phyloP scores from a whole-genome alignment of 2,797 vertebrate species.

The Mormyrus proboscirostris region DNA sequence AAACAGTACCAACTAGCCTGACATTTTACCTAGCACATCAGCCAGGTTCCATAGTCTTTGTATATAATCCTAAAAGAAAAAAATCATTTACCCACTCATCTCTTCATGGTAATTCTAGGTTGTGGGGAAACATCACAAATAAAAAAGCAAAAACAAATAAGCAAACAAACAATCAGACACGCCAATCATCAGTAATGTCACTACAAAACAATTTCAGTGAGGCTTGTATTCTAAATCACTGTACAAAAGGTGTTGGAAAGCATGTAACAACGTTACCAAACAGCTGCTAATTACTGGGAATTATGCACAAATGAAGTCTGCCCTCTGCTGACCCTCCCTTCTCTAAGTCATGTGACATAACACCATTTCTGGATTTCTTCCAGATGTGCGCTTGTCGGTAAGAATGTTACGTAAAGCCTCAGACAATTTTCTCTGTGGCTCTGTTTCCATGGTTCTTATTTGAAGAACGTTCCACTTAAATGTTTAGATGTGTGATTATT shows the following conservation, averaged over 20 bases:
- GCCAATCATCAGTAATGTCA: not conserved
- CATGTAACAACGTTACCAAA: not conserved
- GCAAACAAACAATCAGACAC: not conserved
- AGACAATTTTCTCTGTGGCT: not conserved
- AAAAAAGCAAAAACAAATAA: not conserved
- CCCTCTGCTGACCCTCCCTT: not conserved
- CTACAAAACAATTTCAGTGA: not conserved
- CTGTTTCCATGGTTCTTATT: not conserved
- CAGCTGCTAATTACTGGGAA: not conserved
- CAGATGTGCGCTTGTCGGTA: not conserved
- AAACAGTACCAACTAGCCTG: not conserved
- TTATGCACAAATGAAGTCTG: not conserved
- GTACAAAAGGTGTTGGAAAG: not conserved
- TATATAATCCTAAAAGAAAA: not conserved
- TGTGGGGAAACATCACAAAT: not conserved
- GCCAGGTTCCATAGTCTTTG: not conserved
- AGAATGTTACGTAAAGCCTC: not conserved
- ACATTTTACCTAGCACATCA: not conserved
- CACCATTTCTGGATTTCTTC: not conserved
- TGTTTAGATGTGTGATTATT: not conserved
- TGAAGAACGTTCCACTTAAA: not conserved
- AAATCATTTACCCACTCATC: not conserved
- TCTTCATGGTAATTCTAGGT: not conserved
- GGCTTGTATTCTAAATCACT: not conserved
- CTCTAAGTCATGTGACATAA: not conserved